phyloP scores from a whole-genome alignment of 2,888 invertebrate genomes.

The Thera obeliscata region DNA sequence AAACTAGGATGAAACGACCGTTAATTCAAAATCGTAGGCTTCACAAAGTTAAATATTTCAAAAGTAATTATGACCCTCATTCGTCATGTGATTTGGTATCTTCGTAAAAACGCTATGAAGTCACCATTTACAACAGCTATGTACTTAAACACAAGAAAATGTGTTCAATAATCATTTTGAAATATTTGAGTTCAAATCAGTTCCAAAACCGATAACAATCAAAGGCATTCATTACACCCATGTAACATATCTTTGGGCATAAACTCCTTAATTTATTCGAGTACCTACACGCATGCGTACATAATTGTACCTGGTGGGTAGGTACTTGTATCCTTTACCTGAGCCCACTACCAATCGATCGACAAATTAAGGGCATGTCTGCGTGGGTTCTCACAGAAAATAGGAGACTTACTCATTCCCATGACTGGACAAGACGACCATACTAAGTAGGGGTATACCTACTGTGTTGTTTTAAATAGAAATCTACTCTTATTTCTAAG shows the following conservation, averaged over 20 bases:
- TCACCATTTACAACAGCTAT: background rate
- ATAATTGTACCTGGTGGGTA: slow-evolving; percentile 26
- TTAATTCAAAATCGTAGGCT: background rate
- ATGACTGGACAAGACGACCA: slow-evolving; percentile 59
- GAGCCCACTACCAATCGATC: slow-evolving; percentile 40
- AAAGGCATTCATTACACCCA: slow-evolving; percentile 23
- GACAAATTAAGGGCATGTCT: slow-evolving; percentile 45
- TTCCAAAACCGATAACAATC: slow-evolving; percentile 12
- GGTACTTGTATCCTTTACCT: slow-evolving; percentile 34
- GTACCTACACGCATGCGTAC: slow-evolving; percentile 32
- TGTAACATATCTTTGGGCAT: slow-evolving; percentile 12
- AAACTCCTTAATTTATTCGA: slow-evolving; percentile 27
- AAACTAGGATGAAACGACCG: background rate
- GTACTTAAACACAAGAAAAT: background rate
- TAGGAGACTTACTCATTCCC: slow-evolving; percentile 60
- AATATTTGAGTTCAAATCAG: slow-evolving; percentile 3
- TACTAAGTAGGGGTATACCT: slow-evolving; percentile 48
- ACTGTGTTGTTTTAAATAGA: background rate
- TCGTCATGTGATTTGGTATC: background rate
- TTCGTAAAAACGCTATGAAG: background rate
- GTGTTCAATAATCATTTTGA: background rate
- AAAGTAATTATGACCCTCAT: background rate
- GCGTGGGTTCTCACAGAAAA: slow-evolving; percentile 68
- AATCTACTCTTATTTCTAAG: background rate
- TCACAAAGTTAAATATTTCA: background rate